Evolutionary conservation across 2,113 vertebrate species (phyloP).

Genomic region (Corythornis vintsioides): DNA sequence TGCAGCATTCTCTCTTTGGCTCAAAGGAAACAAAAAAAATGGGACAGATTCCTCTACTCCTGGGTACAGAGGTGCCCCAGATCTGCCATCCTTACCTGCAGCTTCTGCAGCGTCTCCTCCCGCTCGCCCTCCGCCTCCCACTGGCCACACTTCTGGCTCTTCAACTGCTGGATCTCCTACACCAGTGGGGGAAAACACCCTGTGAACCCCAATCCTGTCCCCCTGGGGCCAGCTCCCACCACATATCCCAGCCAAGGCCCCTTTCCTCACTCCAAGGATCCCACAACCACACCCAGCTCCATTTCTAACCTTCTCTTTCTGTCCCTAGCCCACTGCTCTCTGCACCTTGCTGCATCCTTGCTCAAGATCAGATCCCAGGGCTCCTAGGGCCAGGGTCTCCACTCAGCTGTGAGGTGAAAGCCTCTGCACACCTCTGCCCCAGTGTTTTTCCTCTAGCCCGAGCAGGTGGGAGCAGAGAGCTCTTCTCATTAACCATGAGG

Average conservation of each 20-base stretch:
- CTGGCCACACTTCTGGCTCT: slow-evolving; percentile 82
- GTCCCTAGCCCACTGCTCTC: background rate
- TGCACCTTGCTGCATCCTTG: background rate
- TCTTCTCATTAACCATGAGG: background rate
- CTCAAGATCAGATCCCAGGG: background rate
- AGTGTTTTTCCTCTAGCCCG: background rate
- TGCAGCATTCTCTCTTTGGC: background rate
- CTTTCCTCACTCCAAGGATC: background rate
- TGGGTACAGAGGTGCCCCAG: background rate
- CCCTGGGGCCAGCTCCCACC: background rate
- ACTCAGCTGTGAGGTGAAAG: background rate
- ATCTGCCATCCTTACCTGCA: slow-evolving; percentile 80
- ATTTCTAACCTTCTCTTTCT: background rate
- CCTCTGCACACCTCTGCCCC: background rate
- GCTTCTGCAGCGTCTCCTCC: slow-evolving; percentile 86
- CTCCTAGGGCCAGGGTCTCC: background rate
- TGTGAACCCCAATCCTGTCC: background rate
- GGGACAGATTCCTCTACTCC: fast-evolving
- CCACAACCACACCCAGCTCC: background rate
- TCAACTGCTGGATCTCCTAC: slow-evolving; percentile 92
- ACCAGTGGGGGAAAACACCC: background rate
- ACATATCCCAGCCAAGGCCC: background rate
- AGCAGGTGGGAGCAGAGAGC: background rate
- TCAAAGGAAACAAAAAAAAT: background rate
- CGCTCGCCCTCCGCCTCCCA: slow-evolving; percentile 83